phyloP scores from a whole-genome alignment of 2,113 vertebrate genomes.

The Hassar affinis region DNA sequence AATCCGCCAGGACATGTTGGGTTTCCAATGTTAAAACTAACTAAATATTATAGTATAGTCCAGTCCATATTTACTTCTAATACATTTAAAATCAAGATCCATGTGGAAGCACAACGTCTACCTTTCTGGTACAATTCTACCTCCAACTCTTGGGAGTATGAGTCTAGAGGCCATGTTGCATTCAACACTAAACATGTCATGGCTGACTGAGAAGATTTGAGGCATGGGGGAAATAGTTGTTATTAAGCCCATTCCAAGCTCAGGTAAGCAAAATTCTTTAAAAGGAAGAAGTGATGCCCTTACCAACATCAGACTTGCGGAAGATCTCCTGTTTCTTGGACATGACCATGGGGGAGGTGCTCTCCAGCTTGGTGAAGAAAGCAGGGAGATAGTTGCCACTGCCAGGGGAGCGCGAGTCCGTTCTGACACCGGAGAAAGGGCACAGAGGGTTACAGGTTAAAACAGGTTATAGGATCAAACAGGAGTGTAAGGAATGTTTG shows the following conservation, averaged over 20 bases:
- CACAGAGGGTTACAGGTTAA: background rate
- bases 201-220: background rate
- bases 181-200: background rate
- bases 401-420: slow-evolving; percentile 90
- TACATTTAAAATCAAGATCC: background rate
- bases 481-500: background rate
- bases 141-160: background rate
- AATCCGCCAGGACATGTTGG: background rate
- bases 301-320: slow-evolving; percentile 98
- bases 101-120: background rate
- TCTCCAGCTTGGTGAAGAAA: slow-evolving; percentile 98
- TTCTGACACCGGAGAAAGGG: slow-evolving; percentile 69
- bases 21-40: background rate
- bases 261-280: background rate
- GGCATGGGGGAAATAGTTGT: background rate
- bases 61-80: background rate
- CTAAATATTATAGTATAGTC: background rate
- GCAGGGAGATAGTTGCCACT: slow-evolving; percentile 90
- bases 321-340: slow-evolving; percentile 99
- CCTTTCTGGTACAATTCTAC: background rate
- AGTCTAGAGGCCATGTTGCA: background rate
- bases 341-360: slow-evolving; percentile 94
- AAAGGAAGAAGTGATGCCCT: slow-evolving; percentile 62
- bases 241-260: background rate
- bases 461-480: background rate